phyloP scores from a whole-genome alignment of 2,797 vertebrate genomes.

The Darevskia nairensis region DNA sequence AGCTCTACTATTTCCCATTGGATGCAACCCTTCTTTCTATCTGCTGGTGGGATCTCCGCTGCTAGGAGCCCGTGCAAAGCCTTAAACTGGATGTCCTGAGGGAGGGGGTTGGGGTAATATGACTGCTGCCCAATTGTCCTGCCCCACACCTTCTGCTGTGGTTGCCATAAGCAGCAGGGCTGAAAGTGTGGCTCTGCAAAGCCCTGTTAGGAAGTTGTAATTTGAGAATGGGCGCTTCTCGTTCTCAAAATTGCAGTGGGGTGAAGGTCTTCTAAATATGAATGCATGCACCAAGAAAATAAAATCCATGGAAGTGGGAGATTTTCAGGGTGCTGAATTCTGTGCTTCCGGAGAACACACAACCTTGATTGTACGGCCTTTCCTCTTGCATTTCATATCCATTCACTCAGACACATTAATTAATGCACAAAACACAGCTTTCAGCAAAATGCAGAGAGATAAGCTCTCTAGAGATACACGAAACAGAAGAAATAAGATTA shows the following conservation, averaged over 20 bases:
- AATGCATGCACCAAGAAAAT: not conserved
- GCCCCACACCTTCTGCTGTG: too few species aligned
- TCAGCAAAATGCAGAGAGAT: conserved; percentile 13
- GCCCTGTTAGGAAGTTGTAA: not conserved
- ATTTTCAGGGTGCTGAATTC: not conserved
- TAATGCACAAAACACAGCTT: conserved; percentile 1
- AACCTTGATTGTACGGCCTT: not conserved
- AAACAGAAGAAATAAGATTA: not conserved
- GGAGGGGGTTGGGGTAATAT: too few species aligned
- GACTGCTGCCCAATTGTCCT: too few species aligned
- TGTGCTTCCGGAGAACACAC: not conserved
- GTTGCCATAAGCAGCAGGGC: too few species aligned
- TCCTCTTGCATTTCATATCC: not conserved
- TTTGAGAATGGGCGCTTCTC: not conserved
- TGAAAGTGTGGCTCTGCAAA: too few species aligned
- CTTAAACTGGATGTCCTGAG: too few species aligned
- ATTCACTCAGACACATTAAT: not conserved
- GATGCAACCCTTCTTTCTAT: too few species aligned
- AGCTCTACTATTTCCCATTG: too few species aligned
- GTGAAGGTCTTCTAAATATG: not conserved
- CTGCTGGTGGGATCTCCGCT: too few species aligned
- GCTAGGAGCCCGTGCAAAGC: too few species aligned
- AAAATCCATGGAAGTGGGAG: not conserved
- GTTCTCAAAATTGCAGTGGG: not conserved
- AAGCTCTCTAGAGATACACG: not conserved